A percentile compares a stretch with the other conserved stretches of the same genome.
Conservation (phyloP, 2,113 vertebrate genomes). For the Sander lucioperca region DNA sequence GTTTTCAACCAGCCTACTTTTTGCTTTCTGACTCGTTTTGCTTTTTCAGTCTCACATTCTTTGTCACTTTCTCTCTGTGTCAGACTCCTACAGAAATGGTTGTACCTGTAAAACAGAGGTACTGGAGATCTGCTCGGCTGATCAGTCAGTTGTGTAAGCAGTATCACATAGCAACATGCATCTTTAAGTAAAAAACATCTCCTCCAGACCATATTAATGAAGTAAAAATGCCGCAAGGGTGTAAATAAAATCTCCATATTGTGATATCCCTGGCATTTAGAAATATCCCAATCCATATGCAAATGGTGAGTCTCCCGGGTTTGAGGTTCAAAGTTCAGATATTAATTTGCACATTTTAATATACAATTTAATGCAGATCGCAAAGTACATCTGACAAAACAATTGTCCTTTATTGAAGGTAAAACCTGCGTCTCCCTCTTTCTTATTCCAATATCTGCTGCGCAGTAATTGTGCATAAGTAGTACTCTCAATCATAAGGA, state of each 20-base stretch:
- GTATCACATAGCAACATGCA: neutral
- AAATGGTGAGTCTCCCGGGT: slow-evolving; percentile 47
- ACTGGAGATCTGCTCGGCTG: neutral
- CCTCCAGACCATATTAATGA: slow-evolving; percentile 29
- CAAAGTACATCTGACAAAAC: slow-evolving; percentile 49
- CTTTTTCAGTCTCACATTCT: slow-evolving; percentile 9
- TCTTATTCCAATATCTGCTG: slow-evolving; percentile 45
- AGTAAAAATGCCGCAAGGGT: slow-evolving; percentile 23
- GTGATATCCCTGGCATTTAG: slow-evolving; percentile 29
- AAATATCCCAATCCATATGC: slow-evolving; percentile 49
- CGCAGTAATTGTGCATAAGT: slow-evolving; percentile 51
- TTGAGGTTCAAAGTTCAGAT: slow-evolving; percentile 49
- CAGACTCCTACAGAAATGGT: neutral
- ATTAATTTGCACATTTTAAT: slow-evolving; percentile 72
- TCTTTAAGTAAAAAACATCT: slow-evolving; percentile 24
- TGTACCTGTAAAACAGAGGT: slow-evolving; percentile 28
- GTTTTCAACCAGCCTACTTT: slow-evolving; percentile 33
- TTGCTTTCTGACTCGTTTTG: neutral
- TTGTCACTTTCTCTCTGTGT: slow-evolving; percentile 28
- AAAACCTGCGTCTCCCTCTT: slow-evolving; percentile 32
- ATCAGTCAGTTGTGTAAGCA: slow-evolving; percentile 19
- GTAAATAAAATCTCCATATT: slow-evolving; percentile 42
- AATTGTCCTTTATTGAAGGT: slow-evolving; percentile 54
- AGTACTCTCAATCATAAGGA: slow-evolving; percentile 30
- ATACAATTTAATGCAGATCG: slow-evolving; percentile 69